Percentiles rank a stretch among this genome's conserved stretches.
Conservation (phyloP, 2,888 invertebrate genomes). For the Heliconius cydno region DNA sequence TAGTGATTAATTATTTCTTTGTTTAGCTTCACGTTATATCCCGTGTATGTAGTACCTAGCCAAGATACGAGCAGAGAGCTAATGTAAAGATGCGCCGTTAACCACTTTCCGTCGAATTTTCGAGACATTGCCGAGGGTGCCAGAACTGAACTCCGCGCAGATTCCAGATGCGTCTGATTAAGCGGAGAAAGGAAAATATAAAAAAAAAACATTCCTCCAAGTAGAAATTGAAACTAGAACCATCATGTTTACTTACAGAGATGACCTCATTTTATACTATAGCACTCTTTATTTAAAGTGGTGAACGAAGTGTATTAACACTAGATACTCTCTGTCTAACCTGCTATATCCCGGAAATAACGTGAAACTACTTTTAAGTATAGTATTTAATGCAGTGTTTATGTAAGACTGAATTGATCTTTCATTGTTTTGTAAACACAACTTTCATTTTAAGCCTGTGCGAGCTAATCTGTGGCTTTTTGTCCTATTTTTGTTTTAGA, state of each 20-base stretch:
- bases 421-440: neutral
- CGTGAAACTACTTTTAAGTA: neutral
- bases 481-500: neutral
- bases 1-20: constrained; percentile 1
- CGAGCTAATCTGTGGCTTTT: neutral
- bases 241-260: neutral
- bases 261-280: no score
- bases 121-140: no score
- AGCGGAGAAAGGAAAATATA: neutral
- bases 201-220: neutral
- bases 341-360: neutral
- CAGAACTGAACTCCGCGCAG: neutral
- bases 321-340: neutral
- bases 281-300: no score
- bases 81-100: neutral
- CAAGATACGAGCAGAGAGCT: neutral
- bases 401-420: constrained; percentile 2
- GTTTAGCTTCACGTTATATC: no score
- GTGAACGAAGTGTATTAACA: neutral
- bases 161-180: neutral
- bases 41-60: no score
- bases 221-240: neutral
- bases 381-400: neutral
- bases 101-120: neutral
- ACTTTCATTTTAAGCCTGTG: neutral